A percentile compares a stretch with the other conserved stretches of the same genome.
phyloP scores from a whole-genome alignment of 2,888 invertebrate species.

The Oscheius sp. region DNA sequence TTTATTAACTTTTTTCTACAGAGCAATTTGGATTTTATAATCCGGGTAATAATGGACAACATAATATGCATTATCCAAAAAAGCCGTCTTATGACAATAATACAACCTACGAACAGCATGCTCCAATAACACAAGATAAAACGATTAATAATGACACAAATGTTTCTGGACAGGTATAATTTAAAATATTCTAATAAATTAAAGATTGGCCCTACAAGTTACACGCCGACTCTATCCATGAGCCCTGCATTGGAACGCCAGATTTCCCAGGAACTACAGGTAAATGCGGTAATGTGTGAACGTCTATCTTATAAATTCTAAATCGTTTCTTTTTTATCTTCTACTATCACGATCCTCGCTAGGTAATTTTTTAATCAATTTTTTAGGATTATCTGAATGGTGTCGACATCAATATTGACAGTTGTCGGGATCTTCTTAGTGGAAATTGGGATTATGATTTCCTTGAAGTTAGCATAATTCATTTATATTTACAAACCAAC shows the following conservation, averaged over 20 bases:
- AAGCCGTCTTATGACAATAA: background rate
- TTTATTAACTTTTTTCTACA: background rate
- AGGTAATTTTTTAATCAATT: too few species aligned
- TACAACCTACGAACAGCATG: background rate
- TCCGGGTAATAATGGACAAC: background rate
- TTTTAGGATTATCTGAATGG: slow-evolving; percentile 58
- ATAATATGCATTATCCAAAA: background rate
- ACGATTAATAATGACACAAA: background rate
- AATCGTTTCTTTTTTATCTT: background rate
- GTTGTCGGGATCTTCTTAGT: slow-evolving; percentile 45
- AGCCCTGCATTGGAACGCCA: slow-evolving; percentile 48
- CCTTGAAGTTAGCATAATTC: slow-evolving; percentile 14
- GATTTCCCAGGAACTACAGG: slow-evolving; percentile 47
- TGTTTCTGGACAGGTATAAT: too few species aligned
- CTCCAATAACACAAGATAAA: background rate
- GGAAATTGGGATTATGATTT: slow-evolving; percentile 50
- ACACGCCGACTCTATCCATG: slow-evolving; percentile 40
- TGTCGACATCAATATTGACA: slow-evolving; percentile 54
- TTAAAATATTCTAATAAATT: too few species aligned
- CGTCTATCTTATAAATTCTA: background rate
- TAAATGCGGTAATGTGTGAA: slow-evolving; percentile 8
- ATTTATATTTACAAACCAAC: background rate
- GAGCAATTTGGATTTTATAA: background rate
- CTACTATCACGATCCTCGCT: too few species aligned
- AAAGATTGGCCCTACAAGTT: background rate